Evolutionary conservation across 2,113 vertebrate genomes (phyloP).

Genomic region (Atlantisia rogersi): DNA sequence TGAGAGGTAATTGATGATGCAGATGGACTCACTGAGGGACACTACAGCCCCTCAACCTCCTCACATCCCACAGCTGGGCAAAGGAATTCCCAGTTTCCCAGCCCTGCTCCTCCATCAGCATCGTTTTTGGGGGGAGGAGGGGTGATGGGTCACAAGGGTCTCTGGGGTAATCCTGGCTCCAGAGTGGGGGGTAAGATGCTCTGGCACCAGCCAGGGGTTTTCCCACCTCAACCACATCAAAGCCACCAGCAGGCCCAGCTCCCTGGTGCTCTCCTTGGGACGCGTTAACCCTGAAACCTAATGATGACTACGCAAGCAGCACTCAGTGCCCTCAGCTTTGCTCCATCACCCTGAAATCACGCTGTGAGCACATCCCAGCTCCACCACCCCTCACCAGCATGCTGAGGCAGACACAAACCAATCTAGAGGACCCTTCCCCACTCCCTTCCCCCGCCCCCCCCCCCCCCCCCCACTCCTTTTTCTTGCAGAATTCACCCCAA

Average conservation of each 20-base stretch:
- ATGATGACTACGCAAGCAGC: fast-evolving
- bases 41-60: background rate
- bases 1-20: no score
- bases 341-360: fast-evolving
- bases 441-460: no score
- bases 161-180: background rate
- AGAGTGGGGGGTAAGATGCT: background rate
- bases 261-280: fast-evolving
- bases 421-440: no score
- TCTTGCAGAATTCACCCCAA: background rate
- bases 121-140: background rate
- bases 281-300: background rate
- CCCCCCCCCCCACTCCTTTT: fast-evolving
- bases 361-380: fast-evolving
- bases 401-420: fast-evolving
- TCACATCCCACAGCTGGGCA: background rate
- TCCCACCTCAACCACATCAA: background rate
- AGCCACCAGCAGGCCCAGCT: no score
- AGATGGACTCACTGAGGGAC: background rate
- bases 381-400: fast-evolving
- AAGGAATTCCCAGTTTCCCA: no score
- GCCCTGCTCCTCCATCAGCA: no score
- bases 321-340: background rate
- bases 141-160: background rate
- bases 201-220: background rate